Conservation (phyloP, 2,797 vertebrate genomes). For the Aeoliscus strigatus region DNA sequence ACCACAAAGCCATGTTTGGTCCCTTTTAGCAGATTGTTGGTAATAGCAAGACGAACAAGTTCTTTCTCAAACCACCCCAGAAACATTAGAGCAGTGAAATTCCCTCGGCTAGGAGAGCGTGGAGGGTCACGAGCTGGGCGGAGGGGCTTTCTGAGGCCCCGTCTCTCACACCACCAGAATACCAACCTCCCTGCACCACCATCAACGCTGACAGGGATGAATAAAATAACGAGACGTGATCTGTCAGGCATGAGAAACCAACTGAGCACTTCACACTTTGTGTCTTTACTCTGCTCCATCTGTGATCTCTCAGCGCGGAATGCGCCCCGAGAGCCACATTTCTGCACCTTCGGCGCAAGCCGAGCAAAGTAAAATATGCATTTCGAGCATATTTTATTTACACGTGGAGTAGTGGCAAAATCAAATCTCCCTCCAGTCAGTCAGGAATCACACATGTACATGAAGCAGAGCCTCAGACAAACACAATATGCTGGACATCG, state of each 20-base stretch:
- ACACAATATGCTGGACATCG: neutral
- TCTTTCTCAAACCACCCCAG: conserved; percentile 9
- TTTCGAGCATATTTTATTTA: conserved; percentile 59
- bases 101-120: conserved; percentile 19
- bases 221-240: conserved; percentile 34
- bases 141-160: conserved; percentile 31
- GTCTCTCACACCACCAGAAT: conserved; percentile 34
- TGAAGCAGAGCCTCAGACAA: neutral
- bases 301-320: conserved; percentile 29
- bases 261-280: conserved; percentile 40
- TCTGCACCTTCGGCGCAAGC: conserved; percentile 38
- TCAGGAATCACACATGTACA: conserved; percentile 18
- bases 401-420: conserved; percentile 19
- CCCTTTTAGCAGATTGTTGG: no score
- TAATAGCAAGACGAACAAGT: no score
- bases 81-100: conserved; percentile 6
- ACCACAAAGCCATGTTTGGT: no score
- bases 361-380: conserved; percentile 36
- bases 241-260: conserved; percentile 40
- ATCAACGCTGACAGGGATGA: conserved; percentile 24
- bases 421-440: conserved; percentile 23
- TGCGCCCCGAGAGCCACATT: conserved; percentile 34
- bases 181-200: conserved; percentile 6
- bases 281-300: conserved; percentile 31
- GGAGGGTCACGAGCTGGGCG: conserved; percentile 7